These are phyloP conservation scores for Prunella fulvescens DNA, from an alignment of 2,113 vertebrate genomes.

Conservation along the genomic window DNA sequence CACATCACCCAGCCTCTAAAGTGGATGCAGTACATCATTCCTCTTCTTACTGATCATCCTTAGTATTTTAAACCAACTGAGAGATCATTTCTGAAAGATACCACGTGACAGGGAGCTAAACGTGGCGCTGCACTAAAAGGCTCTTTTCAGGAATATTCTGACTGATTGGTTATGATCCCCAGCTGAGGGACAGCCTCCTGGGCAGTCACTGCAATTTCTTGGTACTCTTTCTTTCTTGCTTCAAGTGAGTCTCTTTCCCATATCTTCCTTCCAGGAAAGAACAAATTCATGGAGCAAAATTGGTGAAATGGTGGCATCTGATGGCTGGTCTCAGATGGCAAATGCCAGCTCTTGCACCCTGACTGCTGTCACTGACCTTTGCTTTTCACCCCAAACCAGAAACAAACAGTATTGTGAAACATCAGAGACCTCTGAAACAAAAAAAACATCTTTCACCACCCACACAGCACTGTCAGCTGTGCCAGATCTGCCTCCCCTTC, in stretches of 20 bases:
- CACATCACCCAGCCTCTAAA: neutral
- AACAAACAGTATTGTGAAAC: slow-evolving; percentile 19
- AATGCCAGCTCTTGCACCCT: neutral
- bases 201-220: neutral
- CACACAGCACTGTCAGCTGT: neutral
- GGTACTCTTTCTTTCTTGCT: neutral
- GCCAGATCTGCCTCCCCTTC: neutral
- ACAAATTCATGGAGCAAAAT: neutral
- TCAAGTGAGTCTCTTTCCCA: neutral
- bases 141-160: neutral
- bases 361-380: neutral
- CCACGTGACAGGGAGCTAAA: neutral
- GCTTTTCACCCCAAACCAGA: neutral
- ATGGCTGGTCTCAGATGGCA: neutral
- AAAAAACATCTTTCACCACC: neutral
- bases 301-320: neutral
- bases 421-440: neutral
- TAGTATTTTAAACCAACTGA: neutral
- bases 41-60: neutral
- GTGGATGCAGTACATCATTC: neutral
- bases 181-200: neutral
- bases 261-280: neutral
- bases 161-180: neutral
- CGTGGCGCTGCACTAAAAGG: neutral
- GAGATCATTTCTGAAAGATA: neutral